Evolutionary conservation across 2,888 invertebrate species (phyloP), one percentile per base, ranked within the genome.

Genomic region (Drosophila neutralis): DNA sequence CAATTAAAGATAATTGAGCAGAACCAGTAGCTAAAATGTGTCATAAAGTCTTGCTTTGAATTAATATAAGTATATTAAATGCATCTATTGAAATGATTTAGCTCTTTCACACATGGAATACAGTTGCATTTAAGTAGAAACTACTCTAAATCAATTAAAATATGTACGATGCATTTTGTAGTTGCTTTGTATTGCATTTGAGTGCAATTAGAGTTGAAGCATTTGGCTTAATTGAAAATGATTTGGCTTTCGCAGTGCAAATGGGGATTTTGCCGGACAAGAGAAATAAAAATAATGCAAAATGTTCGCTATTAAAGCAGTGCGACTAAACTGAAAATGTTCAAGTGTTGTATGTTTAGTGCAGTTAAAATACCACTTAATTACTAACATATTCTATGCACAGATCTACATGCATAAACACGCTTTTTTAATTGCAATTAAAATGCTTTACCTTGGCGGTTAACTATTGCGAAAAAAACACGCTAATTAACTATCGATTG

Each of bases 401-500:
- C 29, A 35, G 24, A 36, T 36, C 2, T 51, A 52, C 33, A 48
- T 61, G 40, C 49, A 67, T 58, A 58, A 18, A 63, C 53, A 49
- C 21, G 13, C 13, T n/a, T 38, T 77, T 62, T 69, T 72, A 62
- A 82, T 69, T 64, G 73, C 69, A 77, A 79, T 79, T 73, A 68
- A 71, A 76, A 66, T 52, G 69, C 62, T 53, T 48, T 59, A 65
- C 27, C 29, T 56, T 29, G 49, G 27, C 54, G 42, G 18, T 38
- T 21, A 33, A 36, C 4, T 29, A 24, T 21, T 1, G 33, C 53
- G 35, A 75, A 75, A 40, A 58, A 61, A 71, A 71, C 73, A 57
- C 59, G 65, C 76, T 87, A 90, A 86, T 86, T 90, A 87, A 84
- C 82, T 84, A 84, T 87, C 79, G 90, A 90, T 89, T 84, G 87